Percentiles rank a stretch among this genome's conserved stretches.
phyloP scores from a whole-genome alignment of 2,888 invertebrate species.

The Philereme transversata region DNA sequence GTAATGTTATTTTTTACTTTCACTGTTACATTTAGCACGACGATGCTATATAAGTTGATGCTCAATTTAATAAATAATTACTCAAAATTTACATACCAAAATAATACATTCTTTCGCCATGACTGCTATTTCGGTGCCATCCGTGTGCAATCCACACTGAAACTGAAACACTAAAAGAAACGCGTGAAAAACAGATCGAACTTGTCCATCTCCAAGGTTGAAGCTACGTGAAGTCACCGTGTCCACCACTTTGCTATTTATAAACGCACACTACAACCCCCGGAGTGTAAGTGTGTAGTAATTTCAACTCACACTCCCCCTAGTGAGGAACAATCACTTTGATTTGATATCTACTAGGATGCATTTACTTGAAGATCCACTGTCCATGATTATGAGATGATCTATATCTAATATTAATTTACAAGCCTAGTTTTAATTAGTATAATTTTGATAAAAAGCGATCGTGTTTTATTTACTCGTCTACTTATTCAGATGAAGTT shows the following conservation, averaged over 20 bases:
- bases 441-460: no score
- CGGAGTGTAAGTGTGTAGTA: conserved; percentile 30
- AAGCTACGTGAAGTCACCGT: conserved; percentile 65
- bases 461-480: no score
- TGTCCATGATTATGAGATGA: conserved; percentile 9
- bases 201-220: conserved; percentile 78
- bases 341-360: conserved; percentile 35
- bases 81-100: conserved; percentile 55
- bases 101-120: conserved; percentile 65
- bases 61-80: not conserved
- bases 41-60: no score
- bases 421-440: no score
- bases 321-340: conserved; percentile 19
- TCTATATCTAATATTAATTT: not conserved
- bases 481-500: no score
- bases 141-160: conserved; percentile 19
- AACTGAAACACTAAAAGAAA: conserved; percentile 46
- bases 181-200: conserved; percentile 40
- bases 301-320: conserved; percentile 31
- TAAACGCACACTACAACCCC: conserved; percentile 70
- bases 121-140: conserved; percentile 47
- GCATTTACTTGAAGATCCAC: conserved; percentile 26
- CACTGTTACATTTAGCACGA: no score
- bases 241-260: conserved; percentile 75
- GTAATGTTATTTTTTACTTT: no score